A percentile compares a stretch with the other conserved stretches of the same genome.
phyloP scores from a whole-genome alignment of 2,888 invertebrate genomes.

The Xestia rhomboidea region DNA sequence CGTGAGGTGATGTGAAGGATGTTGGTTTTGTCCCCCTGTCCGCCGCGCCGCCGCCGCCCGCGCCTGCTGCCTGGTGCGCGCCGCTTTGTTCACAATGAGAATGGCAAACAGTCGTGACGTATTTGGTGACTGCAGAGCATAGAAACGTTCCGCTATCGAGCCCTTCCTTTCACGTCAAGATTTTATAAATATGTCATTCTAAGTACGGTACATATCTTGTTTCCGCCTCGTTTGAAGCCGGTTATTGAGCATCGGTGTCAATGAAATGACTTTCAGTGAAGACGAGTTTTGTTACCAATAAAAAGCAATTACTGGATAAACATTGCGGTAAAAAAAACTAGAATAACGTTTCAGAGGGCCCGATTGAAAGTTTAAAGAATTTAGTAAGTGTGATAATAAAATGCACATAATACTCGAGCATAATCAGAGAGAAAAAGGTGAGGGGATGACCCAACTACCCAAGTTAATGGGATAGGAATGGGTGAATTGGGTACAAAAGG shows the following conservation, averaged over 20 bases:
- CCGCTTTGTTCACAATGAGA: slow-evolving; percentile 82
- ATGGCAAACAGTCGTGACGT: slow-evolving; percentile 80
- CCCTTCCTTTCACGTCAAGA: slow-evolving; percentile 49
- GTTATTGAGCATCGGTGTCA: neutral
- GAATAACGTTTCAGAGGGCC: slow-evolving; percentile 2
- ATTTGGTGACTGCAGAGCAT: slow-evolving; percentile 64
- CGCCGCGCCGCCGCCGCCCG: slow-evolving; percentile 60
- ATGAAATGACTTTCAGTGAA: neutral
- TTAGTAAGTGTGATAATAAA: slow-evolving; percentile 46
- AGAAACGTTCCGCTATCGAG: slow-evolving; percentile 62
- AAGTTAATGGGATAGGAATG: slow-evolving; percentile 68
- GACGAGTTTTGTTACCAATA: neutral
- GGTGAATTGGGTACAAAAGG: slow-evolving; percentile 69
- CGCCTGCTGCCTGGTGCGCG: slow-evolving; percentile 50
- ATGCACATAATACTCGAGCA: slow-evolving; percentile 53
- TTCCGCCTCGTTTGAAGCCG: slow-evolving; percentile 13
- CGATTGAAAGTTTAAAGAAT: slow-evolving; percentile 26
- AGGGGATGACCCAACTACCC: slow-evolving; percentile 63
- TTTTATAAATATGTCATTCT: slow-evolving; percentile 54
- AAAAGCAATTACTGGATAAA: neutral
- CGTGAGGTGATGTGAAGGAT: slow-evolving; percentile 86
- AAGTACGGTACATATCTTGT: slow-evolving; percentile 6
- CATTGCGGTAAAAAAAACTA: neutral
- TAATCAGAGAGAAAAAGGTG: slow-evolving; percentile 69
- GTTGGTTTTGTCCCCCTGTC: slow-evolving; percentile 84